These are phyloP conservation scores for Tiliqua scincoides DNA, from an alignment of 2,113 vertebrate species.

Conservation along the genomic window DNA sequence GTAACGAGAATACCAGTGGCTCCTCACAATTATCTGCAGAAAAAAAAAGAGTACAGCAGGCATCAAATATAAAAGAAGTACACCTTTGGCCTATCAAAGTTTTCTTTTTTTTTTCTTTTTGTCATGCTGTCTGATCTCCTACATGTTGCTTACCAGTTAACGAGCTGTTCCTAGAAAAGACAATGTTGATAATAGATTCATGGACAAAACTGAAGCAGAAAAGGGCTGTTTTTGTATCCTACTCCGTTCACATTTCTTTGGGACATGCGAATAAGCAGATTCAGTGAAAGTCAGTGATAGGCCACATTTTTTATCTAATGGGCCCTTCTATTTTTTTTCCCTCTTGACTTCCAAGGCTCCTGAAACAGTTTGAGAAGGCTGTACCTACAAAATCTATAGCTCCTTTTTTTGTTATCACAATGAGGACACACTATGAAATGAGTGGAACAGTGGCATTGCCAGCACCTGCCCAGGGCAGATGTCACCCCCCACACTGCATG, in stretches of 20 bases:
- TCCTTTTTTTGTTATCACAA: background rate
- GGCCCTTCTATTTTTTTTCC: background rate
- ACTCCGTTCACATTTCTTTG: background rate
- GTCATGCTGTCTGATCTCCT: background rate
- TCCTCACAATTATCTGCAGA: conserved; percentile 87
- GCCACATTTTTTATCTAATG: background rate
- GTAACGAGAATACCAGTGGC: conserved; percentile 82
- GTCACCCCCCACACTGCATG: too few species aligned
- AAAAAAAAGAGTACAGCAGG: conserved; percentile 38
- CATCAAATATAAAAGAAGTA: conserved; percentile 45
- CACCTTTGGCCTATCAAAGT: background rate
- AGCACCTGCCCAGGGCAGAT: too few species aligned
- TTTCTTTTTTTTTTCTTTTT: background rate
- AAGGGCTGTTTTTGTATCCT: background rate
- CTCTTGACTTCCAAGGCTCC: background rate
- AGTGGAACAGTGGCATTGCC: too few species aligned
- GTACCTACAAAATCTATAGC: background rate
- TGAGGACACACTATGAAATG: too few species aligned
- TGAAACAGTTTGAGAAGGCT: background rate
- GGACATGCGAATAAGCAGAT: background rate
- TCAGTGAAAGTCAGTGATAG: background rate
- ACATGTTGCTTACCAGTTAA: background rate
- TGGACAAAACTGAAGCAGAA: background rate
- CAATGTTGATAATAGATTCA: background rate
- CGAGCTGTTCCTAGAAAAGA: background rate